Conservation (phyloP, 2,113 vertebrate genomes). For the Hemiscyllium ocellatum region DNA sequence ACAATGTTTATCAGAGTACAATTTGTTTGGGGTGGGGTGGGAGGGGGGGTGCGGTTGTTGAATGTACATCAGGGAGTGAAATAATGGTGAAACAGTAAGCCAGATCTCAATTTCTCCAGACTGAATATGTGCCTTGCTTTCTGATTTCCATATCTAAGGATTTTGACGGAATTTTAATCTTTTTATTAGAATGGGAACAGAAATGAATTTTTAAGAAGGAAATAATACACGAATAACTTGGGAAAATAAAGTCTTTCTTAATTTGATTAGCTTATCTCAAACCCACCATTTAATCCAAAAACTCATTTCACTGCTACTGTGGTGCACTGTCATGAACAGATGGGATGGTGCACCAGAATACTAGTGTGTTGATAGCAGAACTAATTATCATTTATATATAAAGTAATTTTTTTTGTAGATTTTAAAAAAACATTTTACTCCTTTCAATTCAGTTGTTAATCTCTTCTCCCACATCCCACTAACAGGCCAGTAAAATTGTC, state of each 20-base stretch:
- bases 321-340: not conserved
- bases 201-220: slow-evolving; percentile 1
- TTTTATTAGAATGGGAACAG: not conserved
- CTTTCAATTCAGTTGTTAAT: not conserved
- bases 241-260: not conserved
- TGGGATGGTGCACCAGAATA: not conserved
- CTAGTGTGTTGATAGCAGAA: not conserved
- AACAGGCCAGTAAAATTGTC: not conserved
- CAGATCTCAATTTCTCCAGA: not conserved
- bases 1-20: not conserved
- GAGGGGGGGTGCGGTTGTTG: too few relatives aligned
- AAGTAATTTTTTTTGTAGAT: not conserved
- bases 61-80: not conserved
- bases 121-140: not conserved
- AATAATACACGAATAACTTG: slow-evolving; percentile 12
- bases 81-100: not conserved
- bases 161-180: not conserved
- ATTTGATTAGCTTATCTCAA: slow-evolving; percentile 5
- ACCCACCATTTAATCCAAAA: not conserved
- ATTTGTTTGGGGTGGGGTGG: not conserved
- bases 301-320: not conserved
- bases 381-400: slow-evolving; percentile 11
- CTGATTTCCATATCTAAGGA: not conserved
- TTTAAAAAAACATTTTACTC: not conserved
- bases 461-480: not conserved